phyloP scores from a whole-genome alignment of 2,113 vertebrate species.

The Myiozetetes cayanensis region DNA sequence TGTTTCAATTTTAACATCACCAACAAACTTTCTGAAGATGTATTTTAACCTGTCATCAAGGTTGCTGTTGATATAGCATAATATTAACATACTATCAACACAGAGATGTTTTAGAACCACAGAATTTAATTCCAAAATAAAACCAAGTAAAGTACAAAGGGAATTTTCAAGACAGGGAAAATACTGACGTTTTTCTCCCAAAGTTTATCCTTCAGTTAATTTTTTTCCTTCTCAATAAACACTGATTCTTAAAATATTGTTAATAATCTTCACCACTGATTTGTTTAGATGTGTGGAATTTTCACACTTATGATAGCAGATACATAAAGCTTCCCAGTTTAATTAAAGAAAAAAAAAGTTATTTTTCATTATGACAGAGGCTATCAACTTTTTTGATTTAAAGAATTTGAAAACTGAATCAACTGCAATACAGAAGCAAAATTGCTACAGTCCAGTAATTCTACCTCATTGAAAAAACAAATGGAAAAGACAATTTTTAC shows the following conservation, averaged over 20 bases:
- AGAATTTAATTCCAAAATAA: background rate
- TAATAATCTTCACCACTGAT: background rate
- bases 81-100: background rate
- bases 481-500: background rate
- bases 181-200: background rate
- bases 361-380: background rate
- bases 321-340: background rate
- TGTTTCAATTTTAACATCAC: background rate
- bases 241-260: background rate
- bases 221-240: background rate
- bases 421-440: background rate
- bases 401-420: background rate
- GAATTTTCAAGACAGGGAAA: background rate
- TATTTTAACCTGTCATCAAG: background rate
- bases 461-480: background rate
- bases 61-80: background rate
- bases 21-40: background rate
- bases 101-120: background rate
- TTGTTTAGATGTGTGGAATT: background rate
- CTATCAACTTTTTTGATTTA: background rate
- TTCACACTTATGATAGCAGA: background rate
- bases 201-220: background rate
- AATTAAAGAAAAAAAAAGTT: background rate
- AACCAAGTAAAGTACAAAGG: background rate
- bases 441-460: background rate